Percentiles rank a stretch among this genome's conserved stretches.
Conservation (phyloP, 1,140 invertebrate species). For the Oreohelix idahoensis region DNA sequence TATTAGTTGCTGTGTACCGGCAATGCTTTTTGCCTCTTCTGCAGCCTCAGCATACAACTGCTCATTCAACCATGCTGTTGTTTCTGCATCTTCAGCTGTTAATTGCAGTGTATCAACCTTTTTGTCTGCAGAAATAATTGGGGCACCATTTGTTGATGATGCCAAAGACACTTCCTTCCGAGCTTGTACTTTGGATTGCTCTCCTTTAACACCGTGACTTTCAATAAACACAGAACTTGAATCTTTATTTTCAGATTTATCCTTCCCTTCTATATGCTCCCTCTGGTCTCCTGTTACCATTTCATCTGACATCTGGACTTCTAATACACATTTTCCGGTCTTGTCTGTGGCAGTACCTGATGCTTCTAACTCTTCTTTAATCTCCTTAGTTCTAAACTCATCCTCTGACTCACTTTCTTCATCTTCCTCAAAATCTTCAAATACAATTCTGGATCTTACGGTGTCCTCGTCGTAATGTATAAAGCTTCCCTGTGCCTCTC, state of each 20-base stretch:
- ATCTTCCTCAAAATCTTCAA: conserved; percentile 53
- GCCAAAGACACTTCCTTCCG: background rate
- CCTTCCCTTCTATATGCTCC: background rate
- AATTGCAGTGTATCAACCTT: background rate
- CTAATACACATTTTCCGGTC: background rate
- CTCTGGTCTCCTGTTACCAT: background rate
- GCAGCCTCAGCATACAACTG: conserved; percentile 30
- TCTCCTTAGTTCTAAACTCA: conserved; percentile 13
- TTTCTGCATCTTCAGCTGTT: conserved; percentile 11
- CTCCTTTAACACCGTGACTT: background rate
- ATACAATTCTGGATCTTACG: conserved; percentile 58
- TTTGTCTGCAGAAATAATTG: background rate
- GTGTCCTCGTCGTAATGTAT: conserved; percentile 55
- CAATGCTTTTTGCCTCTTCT: conserved; percentile 11
- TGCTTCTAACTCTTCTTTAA: background rate
- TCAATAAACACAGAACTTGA: background rate
- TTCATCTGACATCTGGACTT: background rate
- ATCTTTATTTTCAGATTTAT: background rate
- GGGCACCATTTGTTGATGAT: background rate
- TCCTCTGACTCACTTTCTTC: conserved; percentile 48
- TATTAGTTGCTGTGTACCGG: conserved; percentile 25
- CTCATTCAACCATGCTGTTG: conserved; percentile 30
- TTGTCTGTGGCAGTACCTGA: background rate
- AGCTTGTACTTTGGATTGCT: background rate
- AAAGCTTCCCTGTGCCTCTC: conserved; percentile 55